Evolutionary conservation across 2,113 vertebrate species (phyloP).

Genomic region (Anhinga anhinga): DNA sequence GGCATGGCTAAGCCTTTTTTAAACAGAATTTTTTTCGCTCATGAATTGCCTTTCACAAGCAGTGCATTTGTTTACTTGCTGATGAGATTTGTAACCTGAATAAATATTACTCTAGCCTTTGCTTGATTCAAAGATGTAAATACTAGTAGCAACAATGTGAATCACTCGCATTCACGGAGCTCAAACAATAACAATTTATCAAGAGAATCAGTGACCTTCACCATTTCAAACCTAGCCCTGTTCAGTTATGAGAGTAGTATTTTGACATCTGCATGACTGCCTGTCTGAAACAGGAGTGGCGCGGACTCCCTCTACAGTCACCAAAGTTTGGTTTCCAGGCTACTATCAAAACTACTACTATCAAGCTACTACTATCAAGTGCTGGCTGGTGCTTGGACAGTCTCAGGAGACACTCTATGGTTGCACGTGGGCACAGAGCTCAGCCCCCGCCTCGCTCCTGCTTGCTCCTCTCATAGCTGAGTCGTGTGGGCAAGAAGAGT

Average conservation of each 20-base stretch:
- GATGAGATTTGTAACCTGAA: constrained; percentile 29
- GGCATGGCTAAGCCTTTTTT: background rate
- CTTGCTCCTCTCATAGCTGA: background rate
- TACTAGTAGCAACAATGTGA: background rate
- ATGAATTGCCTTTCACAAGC: background rate
- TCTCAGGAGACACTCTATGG: background rate
- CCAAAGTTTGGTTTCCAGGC: background rate
- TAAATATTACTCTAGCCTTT: background rate
- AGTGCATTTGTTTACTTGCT: background rate
- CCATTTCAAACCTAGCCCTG: background rate
- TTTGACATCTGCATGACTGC: background rate
- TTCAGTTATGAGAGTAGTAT: background rate
- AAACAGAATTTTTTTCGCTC: background rate
- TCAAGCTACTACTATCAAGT: too few species aligned
- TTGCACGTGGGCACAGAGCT: accelerated
- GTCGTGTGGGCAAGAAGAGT: background rate
- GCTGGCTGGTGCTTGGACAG: background rate
- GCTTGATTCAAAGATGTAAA: background rate
- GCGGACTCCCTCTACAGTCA: background rate
- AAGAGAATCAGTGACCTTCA: background rate
- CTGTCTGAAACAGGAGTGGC: background rate
- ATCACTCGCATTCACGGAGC: background rate
- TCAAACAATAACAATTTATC: background rate
- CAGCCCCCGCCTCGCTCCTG: background rate
- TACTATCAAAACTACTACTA: background rate